Conservation (phyloP, 2,113 vertebrate genomes). For the Accipiter cooperii region DNA sequence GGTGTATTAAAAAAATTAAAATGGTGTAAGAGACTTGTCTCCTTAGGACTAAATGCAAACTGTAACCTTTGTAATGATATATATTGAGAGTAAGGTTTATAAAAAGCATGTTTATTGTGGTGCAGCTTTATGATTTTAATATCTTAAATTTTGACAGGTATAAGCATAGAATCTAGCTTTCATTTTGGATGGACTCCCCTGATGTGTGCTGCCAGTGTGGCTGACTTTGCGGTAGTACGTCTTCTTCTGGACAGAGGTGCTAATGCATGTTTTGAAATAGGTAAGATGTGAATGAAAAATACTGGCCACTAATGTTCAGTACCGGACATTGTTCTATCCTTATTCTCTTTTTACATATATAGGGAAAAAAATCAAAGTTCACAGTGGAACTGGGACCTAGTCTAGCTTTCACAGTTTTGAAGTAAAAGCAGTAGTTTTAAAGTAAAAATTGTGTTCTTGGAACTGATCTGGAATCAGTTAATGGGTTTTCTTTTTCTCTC, state of each 20-base stretch:
- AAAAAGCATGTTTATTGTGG: not conserved
- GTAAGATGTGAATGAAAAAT: conserved; percentile 65
- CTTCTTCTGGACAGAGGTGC: conserved; percentile 89
- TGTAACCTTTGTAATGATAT: not conserved
- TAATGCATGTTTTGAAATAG: conserved; percentile 85
- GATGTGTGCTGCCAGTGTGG: conserved; percentile 85
- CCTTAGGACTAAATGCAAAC: not conserved
- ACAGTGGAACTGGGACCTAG: not conserved
- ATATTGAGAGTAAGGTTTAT: not conserved
- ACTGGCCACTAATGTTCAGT: not conserved
- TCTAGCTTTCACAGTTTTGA: not conserved
- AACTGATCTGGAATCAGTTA: not conserved
- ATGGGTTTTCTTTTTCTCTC: not conserved
- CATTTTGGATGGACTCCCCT: conserved; percentile 88
- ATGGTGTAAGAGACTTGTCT: not conserved
- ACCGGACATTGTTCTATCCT: not conserved
- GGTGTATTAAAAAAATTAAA: not conserved
- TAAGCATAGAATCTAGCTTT: conserved; percentile 82
- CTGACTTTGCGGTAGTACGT: conserved; percentile 75
- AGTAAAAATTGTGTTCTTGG: not conserved
- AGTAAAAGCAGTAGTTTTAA: not conserved
- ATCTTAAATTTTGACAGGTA: conserved; percentile 66
- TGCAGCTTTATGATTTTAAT: not conserved
- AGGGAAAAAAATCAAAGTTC: not conserved
- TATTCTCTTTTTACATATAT: not conserved